Evolutionary conservation across 2,113 vertebrate species (phyloP).

Genomic region (Phylloscopus trochilus): DNA sequence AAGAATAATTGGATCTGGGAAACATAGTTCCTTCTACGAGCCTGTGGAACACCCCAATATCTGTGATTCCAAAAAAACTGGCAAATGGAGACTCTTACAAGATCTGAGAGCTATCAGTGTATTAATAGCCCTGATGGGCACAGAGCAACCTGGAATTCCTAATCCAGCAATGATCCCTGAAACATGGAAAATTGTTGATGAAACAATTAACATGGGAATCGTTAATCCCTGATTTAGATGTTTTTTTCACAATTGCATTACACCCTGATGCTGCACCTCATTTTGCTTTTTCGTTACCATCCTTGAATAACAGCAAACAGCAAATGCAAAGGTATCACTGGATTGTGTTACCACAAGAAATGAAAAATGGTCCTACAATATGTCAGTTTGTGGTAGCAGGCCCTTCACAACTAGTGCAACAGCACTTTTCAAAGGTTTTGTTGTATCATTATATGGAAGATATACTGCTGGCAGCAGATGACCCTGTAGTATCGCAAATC

Average conservation of each 20-base stretch:
- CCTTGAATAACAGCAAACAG: not conserved
- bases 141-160: not conserved
- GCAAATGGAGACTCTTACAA: not conserved
- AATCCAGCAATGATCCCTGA: not conserved
- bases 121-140: not conserved
- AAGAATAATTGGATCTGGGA: not conserved
- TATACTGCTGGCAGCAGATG: not conserved
- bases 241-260: not conserved
- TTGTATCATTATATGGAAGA: not conserved
- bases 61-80: not conserved
- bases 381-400: not conserved
- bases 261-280: not conserved
- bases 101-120: not conserved
- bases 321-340: not conserved
- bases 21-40: not conserved
- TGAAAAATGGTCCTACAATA: too few species aligned
- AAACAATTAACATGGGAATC: not conserved
- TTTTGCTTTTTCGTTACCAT: not conserved
- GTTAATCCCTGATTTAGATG: not conserved
- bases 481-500: not conserved
- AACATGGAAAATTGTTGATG: not conserved
- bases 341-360: not conserved
- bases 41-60: not conserved
- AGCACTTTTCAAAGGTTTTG: not conserved
- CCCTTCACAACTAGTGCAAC: fast-evolving